Conservation (phyloP, 2,797 vertebrate species). For the Pangasius sanitwongsei region DNA sequence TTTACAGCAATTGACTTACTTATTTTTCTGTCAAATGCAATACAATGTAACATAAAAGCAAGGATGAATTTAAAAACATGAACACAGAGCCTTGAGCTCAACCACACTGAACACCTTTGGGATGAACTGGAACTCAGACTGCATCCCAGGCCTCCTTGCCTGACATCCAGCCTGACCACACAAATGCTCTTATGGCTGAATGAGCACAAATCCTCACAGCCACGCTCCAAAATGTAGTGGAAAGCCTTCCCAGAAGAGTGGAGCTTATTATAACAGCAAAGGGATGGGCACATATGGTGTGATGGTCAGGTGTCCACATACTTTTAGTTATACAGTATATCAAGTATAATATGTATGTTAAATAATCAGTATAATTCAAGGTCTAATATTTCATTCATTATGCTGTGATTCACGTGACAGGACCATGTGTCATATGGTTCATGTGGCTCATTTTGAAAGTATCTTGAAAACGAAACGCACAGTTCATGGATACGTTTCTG, state of each 20-base stretch:
- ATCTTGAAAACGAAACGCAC: neutral
- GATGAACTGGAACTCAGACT: no score
- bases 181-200: no score
- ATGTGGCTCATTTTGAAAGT: neutral
- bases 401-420: neutral
- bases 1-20: neutral
- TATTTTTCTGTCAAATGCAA: neutral
- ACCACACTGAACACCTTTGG: no score
- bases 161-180: no score
- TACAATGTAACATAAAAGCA: neutral
- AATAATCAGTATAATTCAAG: neutral
- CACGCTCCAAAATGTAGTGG: no score
- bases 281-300: no score
- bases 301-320: no score
- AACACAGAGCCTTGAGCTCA: neutral
- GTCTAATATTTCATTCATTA: neutral
- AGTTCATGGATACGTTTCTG: neutral
- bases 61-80: neutral
- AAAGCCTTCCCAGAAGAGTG: no score
- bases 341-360: neutral
- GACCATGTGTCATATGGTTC: neutral
- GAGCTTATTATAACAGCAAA: no score
- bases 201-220: no score
- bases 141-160: no score
- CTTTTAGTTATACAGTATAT: no score